phyloP scores from a whole-genome alignment of 2,797 vertebrate genomes.

The Oreonectes daqikongensis region DNA sequence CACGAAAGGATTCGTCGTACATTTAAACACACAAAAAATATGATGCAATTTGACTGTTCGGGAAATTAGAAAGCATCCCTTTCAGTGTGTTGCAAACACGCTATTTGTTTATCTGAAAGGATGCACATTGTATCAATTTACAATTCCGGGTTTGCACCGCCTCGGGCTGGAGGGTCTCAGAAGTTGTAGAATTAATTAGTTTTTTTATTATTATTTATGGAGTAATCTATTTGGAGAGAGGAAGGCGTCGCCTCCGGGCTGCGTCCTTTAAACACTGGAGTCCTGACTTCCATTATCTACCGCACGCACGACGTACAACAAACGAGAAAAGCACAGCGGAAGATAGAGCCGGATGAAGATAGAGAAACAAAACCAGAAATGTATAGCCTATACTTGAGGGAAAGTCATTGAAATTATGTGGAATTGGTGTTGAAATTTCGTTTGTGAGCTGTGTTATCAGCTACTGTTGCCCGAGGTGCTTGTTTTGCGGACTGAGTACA shows the following conservation, averaged over 20 bases:
- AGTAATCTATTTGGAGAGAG: constrained; percentile 68
- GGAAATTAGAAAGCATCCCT: constrained; percentile 58
- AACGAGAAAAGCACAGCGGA: constrained; percentile 72
- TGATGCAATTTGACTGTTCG: constrained; percentile 56
- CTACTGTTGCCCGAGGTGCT: constrained; percentile 52
- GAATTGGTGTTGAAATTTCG: constrained; percentile 26
- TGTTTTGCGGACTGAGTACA: constrained; percentile 69
- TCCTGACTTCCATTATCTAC: constrained; percentile 82
- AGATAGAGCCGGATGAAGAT: constrained; percentile 59
- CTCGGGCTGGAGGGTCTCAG: constrained; percentile 81
- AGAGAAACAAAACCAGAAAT: constrained; percentile 48
- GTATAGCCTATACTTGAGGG: background rate
- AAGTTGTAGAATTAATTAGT: constrained; percentile 89
- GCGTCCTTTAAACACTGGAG: constrained; percentile 82
- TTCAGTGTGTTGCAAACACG: constrained; percentile 64
- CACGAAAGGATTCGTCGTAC: constrained; percentile 50
- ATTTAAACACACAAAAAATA: constrained; percentile 55
- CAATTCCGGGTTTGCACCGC: constrained; percentile 74
- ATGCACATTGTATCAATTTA: constrained; percentile 82
- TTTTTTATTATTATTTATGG: constrained; percentile 84
- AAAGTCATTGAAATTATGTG: background rate
- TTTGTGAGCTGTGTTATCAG: constrained; percentile 38
- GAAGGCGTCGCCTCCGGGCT: constrained; percentile 74
- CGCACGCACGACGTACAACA: constrained; percentile 77
- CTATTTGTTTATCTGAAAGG: constrained; percentile 84